These are phyloP conservation scores for Sphaerodactylus townsendi DNA, from an alignment of 2,113 vertebrate species.

Conservation along the genomic window DNA sequence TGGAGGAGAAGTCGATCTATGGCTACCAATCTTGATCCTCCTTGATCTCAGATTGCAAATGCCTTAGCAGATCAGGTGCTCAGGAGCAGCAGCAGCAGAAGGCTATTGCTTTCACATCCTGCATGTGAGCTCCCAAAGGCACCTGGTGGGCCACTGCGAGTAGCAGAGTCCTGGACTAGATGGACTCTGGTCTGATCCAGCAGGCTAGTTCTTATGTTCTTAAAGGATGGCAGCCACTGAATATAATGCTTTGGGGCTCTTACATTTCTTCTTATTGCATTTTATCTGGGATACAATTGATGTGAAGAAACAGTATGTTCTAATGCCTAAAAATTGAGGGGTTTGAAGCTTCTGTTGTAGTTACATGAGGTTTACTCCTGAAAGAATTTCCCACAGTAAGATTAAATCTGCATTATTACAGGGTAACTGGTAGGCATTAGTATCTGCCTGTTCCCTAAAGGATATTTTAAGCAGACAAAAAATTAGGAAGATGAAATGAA, in stretches of 20 bases:
- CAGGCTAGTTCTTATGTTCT: no score
- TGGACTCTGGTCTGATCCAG: no score
- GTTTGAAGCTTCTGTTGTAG: not conserved
- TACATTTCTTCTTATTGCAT: not conserved
- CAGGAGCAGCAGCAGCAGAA: no score
- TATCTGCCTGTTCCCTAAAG: not conserved
- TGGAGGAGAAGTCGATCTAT: no score
- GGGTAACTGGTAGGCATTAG: not conserved
- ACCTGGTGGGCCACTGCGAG: no score
- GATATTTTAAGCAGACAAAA: slow-evolving; percentile 7
- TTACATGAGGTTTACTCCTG: not conserved
- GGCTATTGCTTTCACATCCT: no score
- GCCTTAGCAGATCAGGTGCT: no score
- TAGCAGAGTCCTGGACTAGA: no score
- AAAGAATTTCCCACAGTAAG: not conserved
- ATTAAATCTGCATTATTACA: not conserved
- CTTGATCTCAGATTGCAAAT: no score
- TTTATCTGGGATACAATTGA: not conserved
- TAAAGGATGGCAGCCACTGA: not conserved
- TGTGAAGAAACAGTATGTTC: not conserved
- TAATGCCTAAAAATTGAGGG: not conserved
- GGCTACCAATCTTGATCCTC: no score
- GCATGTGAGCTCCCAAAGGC: no score
- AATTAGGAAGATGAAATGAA: not conserved
- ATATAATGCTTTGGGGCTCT: not conserved